These are phyloP conservation scores for Hartigia nigra DNA, from an alignment of 2,888 invertebrate genomes.

Conservation along the genomic window DNA sequence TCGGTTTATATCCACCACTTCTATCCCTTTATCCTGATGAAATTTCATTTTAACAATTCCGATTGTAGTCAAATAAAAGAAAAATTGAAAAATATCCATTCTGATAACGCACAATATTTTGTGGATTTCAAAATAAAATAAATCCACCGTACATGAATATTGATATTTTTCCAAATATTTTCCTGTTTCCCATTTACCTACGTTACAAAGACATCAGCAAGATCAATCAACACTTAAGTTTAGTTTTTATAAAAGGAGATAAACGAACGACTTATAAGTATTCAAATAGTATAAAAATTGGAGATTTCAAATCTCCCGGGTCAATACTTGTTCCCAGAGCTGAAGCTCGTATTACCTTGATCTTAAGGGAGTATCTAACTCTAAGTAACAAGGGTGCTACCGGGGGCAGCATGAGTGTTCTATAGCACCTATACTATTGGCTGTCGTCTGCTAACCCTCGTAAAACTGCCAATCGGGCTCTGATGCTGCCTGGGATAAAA, in stretches of 20 bases:
- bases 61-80: background rate
- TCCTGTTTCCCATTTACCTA: background rate
- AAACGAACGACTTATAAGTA: background rate
- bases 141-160: background rate
- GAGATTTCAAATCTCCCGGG: background rate
- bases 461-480: constrained; percentile 11
- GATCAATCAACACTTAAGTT: background rate
- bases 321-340: background rate
- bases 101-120: background rate
- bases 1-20: background rate
- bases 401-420: background rate
- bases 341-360: background rate
- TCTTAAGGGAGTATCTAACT: background rate
- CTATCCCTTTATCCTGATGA: background rate
- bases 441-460: constrained; percentile 4
- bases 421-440: background rate
- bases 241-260: no score
- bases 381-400: background rate
- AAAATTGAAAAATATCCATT: background rate
- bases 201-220: background rate
- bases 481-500: background rate
- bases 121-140: background rate
- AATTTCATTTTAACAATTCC: background rate
- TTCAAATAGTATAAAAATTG: background rate
- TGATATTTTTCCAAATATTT: background rate